phyloP scores from a whole-genome alignment of 64 coral and sea anemone genomes.

The Dendronephthya gigantea region DNA sequence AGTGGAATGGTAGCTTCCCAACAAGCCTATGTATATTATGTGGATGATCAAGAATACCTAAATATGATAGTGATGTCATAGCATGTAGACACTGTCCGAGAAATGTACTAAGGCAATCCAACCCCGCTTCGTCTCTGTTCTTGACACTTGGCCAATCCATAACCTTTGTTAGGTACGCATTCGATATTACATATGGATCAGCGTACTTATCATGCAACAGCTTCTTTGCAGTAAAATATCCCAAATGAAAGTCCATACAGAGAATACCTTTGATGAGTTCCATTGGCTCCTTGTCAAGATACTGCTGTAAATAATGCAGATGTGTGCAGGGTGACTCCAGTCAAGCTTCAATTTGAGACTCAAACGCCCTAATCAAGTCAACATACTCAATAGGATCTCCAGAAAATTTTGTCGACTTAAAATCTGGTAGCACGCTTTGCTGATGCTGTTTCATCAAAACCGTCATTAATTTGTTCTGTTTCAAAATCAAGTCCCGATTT shows the following conservation, averaged over 20 bases:
- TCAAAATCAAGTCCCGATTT: neutral
- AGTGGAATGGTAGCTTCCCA: conserved; percentile 24
- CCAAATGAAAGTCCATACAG: neutral
- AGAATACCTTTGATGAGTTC: conserved; percentile 46
- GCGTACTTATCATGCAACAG: conserved; percentile 36
- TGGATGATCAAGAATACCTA: conserved; percentile 40
- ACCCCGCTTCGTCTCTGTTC: conserved; percentile 1
- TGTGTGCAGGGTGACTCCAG: conserved; percentile 12
- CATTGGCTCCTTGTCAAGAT: conserved; percentile 42
- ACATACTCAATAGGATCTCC: conserved; percentile 36
- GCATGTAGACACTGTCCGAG: conserved; percentile 34
- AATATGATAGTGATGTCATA: conserved; percentile 24
- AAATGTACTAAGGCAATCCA: too few relatives aligned
- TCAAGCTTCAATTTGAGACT: conserved; percentile 27
- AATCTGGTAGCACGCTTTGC: conserved; percentile 21
- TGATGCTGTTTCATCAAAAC: conserved; percentile 28
- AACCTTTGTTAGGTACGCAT: conserved; percentile 31
- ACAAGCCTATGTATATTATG: conserved; percentile 46
- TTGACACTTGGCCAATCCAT: conserved; percentile 32
- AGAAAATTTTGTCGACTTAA: conserved; percentile 19
- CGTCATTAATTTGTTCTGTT: neutral
- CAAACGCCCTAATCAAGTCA: conserved; percentile 23
- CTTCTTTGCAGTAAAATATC: conserved; percentile 14
- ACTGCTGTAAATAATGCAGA: conserved; percentile 40
- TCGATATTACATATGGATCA: conserved; percentile 41